phyloP scores from a whole-genome alignment of 2,888 invertebrate genomes.

The Zaprionus lineosus region DNA sequence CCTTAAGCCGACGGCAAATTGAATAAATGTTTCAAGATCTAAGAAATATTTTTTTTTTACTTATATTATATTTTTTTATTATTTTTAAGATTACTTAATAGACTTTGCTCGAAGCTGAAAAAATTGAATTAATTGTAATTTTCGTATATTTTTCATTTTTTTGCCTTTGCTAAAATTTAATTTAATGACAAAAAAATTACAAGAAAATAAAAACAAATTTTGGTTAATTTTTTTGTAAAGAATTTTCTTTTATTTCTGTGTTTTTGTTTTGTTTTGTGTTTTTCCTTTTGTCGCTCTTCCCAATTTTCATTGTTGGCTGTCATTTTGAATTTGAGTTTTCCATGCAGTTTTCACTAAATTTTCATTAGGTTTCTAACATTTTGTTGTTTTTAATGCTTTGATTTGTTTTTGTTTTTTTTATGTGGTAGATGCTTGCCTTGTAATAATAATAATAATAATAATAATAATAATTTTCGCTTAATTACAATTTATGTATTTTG shows the following conservation, averaged over 20 bases:
- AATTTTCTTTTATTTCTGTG: slow-evolving; percentile 76
- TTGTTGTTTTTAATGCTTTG: slow-evolving; percentile 35
- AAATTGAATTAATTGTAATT: neutral
- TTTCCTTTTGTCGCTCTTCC: slow-evolving; percentile 36
- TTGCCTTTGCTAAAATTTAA: too few species aligned
- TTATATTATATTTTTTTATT: too few species aligned
- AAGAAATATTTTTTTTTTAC: too few species aligned
- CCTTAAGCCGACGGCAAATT: slow-evolving; percentile 34
- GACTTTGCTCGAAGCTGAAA: neutral
- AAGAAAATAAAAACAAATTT: slow-evolving; percentile 31
- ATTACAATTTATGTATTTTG: slow-evolving; percentile 65
- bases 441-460: slow-evolving; percentile 53
- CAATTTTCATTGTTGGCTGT: slow-evolving; percentile 43
- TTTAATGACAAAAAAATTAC: too few species aligned
- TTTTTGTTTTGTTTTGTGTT: slow-evolving; percentile 55
- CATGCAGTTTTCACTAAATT: slow-evolving; percentile 71
- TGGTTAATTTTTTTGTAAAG: slow-evolving; percentile 66
- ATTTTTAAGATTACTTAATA: too few species aligned
- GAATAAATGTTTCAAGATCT: too few species aligned
- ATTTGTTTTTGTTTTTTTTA: slow-evolving; percentile 46
- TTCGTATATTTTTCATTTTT: too few species aligned
- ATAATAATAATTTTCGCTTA: slow-evolving; percentile 43
- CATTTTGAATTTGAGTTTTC: slow-evolving; percentile 39
- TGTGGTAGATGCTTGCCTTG: slow-evolving; percentile 61
- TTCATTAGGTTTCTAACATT: slow-evolving; percentile 74